phyloP scores from a whole-genome alignment of 1,140 invertebrate species.

The Mactra quadrangularis region DNA sequence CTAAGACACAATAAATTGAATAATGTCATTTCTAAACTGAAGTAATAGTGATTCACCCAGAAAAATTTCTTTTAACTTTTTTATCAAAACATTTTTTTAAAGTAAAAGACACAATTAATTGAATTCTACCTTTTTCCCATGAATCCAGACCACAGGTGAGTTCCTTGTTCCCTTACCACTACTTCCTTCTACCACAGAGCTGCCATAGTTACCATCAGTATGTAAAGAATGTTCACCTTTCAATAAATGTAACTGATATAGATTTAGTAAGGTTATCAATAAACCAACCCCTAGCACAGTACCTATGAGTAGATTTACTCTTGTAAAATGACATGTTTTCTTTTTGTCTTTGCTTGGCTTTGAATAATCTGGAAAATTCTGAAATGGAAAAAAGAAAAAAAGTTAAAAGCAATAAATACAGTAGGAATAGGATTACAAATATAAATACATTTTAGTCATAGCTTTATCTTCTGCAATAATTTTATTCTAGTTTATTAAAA shows the following conservation, averaged over 20 bases:
- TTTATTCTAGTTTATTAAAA: too few relatives aligned
- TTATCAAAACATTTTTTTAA: too few relatives aligned
- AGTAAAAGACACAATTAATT: not conserved
- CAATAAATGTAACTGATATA: constrained; percentile 52
- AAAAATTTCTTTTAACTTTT: too few relatives aligned
- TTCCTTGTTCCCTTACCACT: constrained; percentile 8
- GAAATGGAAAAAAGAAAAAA: too few relatives aligned
- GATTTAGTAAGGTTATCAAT: constrained; percentile 31
- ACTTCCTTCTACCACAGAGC: not conserved
- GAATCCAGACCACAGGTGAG: constrained; percentile 54
- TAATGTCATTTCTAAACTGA: too few relatives aligned
- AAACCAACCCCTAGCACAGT: constrained; percentile 34
- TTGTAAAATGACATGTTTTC: constrained; percentile 10
- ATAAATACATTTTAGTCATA: too few relatives aligned
- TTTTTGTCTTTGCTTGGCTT: not conserved
- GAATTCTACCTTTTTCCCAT: constrained; percentile 52
- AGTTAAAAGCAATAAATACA: too few relatives aligned
- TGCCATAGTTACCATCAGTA: not conserved
- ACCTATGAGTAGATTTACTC: constrained; percentile 18
- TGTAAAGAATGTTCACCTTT: constrained; percentile 41
- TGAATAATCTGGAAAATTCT: too few relatives aligned
- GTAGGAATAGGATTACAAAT: too few relatives aligned
- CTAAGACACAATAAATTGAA: too few relatives aligned
- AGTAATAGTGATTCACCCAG: too few relatives aligned
- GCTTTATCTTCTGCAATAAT: too few relatives aligned